Conservation (phyloP, 2,113 vertebrate genomes). For the Bungarus multicinctus region DNA sequence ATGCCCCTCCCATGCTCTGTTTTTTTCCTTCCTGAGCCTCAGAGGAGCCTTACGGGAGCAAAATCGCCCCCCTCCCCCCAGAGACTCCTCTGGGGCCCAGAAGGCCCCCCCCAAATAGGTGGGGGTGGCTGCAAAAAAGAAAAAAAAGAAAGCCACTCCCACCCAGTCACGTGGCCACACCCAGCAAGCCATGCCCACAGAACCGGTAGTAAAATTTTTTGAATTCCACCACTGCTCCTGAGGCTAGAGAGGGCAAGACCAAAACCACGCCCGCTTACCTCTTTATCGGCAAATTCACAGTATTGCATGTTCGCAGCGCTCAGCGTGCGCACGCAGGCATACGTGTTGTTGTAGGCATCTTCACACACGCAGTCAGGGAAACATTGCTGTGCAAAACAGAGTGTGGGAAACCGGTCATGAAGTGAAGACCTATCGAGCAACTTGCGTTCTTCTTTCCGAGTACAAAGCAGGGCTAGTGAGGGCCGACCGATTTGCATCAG, state of each 20-base stretch:
- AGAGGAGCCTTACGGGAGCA: too few relatives aligned
- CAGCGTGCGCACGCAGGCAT: slow-evolving; percentile 79
- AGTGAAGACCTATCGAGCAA: neutral
- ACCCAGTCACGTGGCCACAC: too few relatives aligned
- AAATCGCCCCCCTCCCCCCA: too few relatives aligned
- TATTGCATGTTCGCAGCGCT: slow-evolving; percentile 75
- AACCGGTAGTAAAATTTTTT: too few relatives aligned
- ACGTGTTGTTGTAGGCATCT: slow-evolving; percentile 83
- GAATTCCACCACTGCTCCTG: too few relatives aligned
- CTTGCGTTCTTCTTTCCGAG: neutral
- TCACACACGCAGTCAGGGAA: slow-evolving; percentile 86
- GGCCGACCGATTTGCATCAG: accelerated
- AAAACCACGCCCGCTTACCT: slow-evolving; percentile 59
- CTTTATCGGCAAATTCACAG: slow-evolving; percentile 82
- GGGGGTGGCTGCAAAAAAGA: too few relatives aligned
- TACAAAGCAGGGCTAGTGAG: neutral
- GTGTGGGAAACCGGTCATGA: neutral
- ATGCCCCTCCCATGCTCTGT: too few relatives aligned
- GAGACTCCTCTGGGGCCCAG: too few relatives aligned
- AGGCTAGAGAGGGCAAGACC: neutral
- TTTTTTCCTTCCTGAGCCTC: too few relatives aligned
- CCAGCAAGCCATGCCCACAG: too few relatives aligned
- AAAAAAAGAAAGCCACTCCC: too few relatives aligned
- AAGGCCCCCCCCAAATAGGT: too few relatives aligned
- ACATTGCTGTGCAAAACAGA: slow-evolving; percentile 68